These are phyloP conservation scores for Sarcophaga variegata DNA, from an alignment of 2,888 invertebrate genomes.

Conservation along the genomic window DNA sequence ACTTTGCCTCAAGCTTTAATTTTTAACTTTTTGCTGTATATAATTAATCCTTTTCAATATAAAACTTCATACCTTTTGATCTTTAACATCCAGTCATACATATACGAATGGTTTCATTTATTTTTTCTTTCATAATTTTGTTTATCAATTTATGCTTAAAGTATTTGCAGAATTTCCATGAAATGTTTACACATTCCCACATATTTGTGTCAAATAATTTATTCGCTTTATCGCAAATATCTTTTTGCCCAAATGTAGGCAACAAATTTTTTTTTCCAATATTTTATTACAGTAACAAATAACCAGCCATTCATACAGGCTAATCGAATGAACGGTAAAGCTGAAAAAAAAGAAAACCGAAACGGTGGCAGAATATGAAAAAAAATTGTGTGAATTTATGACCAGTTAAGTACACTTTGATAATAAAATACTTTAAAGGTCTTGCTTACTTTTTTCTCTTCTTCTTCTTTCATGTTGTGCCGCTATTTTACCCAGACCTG, in stretches of 20 bases:
- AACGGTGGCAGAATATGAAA: background rate
- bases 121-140: background rate
- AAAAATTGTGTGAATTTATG: slow-evolving; percentile 57
- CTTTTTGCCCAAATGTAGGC: background rate
- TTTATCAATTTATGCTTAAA: background rate
- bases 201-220: slow-evolving; percentile 13
- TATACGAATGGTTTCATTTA: background rate
- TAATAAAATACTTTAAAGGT: slow-evolving; percentile 58
- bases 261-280: background rate
- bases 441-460: background rate
- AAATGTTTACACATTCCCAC: slow-evolving; percentile 6
- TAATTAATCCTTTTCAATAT: no score
- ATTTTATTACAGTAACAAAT: background rate
- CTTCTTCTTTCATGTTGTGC: background rate
- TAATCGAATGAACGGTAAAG: background rate
- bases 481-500: slow-evolving; percentile 4
- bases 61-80: no score
- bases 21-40: no score
- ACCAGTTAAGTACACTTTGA: slow-evolving; percentile 52
- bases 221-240: background rate
- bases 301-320: background rate
- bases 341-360: background rate
- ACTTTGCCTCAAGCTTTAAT: no score
- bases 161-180: background rate
- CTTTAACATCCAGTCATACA: no score